These are phyloP conservation scores for Xyrauchen texanus DNA, from an alignment of 2,113 vertebrate genomes.

Conservation along the genomic window DNA sequence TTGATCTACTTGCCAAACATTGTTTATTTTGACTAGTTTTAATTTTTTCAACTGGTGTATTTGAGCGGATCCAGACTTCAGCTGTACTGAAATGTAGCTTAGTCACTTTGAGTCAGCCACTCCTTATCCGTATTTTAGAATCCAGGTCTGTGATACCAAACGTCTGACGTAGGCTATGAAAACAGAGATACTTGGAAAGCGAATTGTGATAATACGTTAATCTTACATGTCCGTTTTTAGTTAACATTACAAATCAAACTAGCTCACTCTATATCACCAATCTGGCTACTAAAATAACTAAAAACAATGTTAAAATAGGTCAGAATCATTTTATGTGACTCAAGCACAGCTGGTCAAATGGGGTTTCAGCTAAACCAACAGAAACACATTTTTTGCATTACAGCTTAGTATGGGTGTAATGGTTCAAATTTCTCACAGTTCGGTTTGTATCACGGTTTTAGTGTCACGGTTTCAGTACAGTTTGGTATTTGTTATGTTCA, in stretches of 20 bases:
- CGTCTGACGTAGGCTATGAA: constrained; percentile 17
- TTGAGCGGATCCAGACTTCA: background rate
- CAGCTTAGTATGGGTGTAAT: too few relatives aligned
- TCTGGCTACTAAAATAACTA: background rate
- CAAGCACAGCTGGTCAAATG: too few relatives aligned
- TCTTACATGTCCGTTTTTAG: constrained; percentile 6
- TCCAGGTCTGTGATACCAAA: constrained; percentile 2
- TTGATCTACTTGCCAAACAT: background rate
- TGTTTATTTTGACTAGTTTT: constrained; percentile 25
- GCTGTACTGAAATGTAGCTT: background rate
- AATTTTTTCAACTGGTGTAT: background rate
- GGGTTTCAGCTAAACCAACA: too few relatives aligned
- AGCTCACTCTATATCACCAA: background rate
- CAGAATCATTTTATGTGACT: background rate
- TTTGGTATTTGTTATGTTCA: too few relatives aligned
- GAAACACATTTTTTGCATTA: too few relatives aligned
- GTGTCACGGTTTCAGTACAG: too few relatives aligned
- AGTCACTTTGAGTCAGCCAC: background rate
- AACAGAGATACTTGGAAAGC: background rate
- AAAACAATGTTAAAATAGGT: background rate
- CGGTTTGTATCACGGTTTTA: too few relatives aligned
- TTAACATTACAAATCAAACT: constrained; percentile 13
- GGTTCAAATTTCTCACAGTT: too few relatives aligned
- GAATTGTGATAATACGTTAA: constrained; percentile 8
- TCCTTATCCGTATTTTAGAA: background rate